Evolutionary conservation across 2,888 invertebrate species (phyloP), one percentile per base, ranked within the genome.

Genomic region (Parthenolecanium corni): DNA sequence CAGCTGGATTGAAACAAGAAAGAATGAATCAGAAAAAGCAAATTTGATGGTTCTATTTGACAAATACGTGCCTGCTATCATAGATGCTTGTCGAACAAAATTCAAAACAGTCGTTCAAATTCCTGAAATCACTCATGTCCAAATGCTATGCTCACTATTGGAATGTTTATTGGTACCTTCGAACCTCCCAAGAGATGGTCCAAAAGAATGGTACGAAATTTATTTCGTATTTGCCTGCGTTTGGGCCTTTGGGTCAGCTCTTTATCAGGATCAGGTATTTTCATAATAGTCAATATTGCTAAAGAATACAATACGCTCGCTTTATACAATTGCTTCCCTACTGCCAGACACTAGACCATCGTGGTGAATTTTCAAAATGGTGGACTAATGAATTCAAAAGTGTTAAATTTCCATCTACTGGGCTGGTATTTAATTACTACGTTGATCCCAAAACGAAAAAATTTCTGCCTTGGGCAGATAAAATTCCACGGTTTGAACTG

Each of bases 331-430:
- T 23, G 49, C 52, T 21, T 12, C 40, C 36, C 40, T 31, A 24
- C 4, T 16, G 5, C 24, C 85, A 92, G 77, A 76, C 91, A 46
- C 80, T 87, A 3, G 94, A 95, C 73, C 90, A 93, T 84, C 81
- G 94, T 47, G 86, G 86, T 68, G 95, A 95, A 72, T 95, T 95
- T 73, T 89, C 87, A 71, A 94, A 92, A 74, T 95, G 94, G 94
- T 96, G 92, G 80, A 78, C 81, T 20, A 87, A 85, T 67, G 95
- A 95, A 75, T 95, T 93, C 73, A 94, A 92, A 74, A 80, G 86
- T 0, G 81, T 95, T 24, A 89, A 89, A 74, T 93, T 94, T 74
- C 94, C 95, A 0, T 71, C 80, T 0, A 78, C 81, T 1, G 90
- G 88, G 2, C 89, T 84, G 54, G 84, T 95, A 1, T 95, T 95